These are phyloP conservation scores for Ptychadena robeensis DNA, from an alignment of 2,797 vertebrate genomes.

Conservation along the genomic window DNA sequence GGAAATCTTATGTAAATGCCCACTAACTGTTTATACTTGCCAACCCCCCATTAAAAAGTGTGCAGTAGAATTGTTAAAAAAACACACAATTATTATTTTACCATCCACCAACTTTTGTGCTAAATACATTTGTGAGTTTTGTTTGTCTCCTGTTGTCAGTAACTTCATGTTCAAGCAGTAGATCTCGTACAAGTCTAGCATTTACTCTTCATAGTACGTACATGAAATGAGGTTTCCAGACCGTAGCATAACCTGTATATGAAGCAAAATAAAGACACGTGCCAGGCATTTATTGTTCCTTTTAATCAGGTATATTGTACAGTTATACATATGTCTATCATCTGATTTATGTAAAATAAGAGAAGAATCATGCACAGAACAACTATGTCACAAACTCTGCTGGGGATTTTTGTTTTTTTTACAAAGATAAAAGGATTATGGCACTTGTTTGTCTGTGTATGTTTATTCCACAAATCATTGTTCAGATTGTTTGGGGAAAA, in stretches of 20 bases:
- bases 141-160: conserved; percentile 10
- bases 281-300: conserved; percentile 75
- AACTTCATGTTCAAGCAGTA: conserved; percentile 13
- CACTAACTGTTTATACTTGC: not conserved
- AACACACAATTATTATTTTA: conserved; percentile 35
- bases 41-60: not conserved
- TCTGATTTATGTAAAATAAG: conserved; percentile 72
- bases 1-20: not conserved
- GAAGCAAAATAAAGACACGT: conserved; percentile 66
- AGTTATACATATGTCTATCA: conserved; percentile 75
- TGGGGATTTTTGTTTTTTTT: conserved; percentile 70
- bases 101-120: conserved; percentile 8
- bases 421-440: conserved; percentile 72
- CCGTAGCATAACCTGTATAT: conserved; percentile 72
- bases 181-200: conserved; percentile 22
- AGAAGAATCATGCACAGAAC: conserved; percentile 72
- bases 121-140: conserved; percentile 1
- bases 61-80: not conserved
- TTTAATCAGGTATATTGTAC: conserved; percentile 77
- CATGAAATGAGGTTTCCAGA: conserved; percentile 12
- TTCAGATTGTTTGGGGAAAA: not conserved
- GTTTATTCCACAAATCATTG: conserved; percentile 54
- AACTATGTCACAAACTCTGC: conserved; percentile 71
- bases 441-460: conserved; percentile 67
- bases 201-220: not conserved